A percentile compares a stretch with the other conserved stretches of the same genome.
Conservation (phyloP, 2,113 vertebrate genomes). For the Nyctereutes procyonoides region DNA sequence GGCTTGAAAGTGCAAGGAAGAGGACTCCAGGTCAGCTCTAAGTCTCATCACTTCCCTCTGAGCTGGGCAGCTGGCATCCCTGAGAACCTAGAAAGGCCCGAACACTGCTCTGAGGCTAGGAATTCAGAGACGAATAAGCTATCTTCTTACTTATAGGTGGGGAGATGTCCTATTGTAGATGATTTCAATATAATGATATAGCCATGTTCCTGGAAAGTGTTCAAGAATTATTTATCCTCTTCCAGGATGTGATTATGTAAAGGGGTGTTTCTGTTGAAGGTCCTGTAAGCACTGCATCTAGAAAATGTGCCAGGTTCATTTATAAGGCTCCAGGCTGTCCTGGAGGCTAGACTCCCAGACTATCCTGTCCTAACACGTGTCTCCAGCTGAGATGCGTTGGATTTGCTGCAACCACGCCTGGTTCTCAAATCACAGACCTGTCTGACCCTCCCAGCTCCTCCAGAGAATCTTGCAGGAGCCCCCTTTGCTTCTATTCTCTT, state of each 20-base stretch:
- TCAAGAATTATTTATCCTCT: not conserved
- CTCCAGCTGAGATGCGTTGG: not conserved
- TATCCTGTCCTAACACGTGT: rapidly evolving
- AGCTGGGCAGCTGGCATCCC: too few species aligned
- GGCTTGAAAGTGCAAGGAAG: not conserved
- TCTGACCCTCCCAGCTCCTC: not conserved
- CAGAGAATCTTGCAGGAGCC: not conserved
- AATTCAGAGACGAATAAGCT: not conserved
- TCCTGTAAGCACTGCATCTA: not conserved
- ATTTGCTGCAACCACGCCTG: rapidly evolving
- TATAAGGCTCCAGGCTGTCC: not conserved
- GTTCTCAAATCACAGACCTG: not conserved
- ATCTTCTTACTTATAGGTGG: not conserved
- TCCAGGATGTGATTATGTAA: not conserved
- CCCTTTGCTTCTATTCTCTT: not conserved
- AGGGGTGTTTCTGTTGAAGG: not conserved
- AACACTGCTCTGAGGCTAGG: too few species aligned
- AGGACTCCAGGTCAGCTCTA: not conserved
- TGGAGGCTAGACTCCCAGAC: too few species aligned
- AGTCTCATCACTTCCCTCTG: not conserved
- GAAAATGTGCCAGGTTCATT: not conserved
- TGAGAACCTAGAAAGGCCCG: too few species aligned
- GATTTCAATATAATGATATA: not conserved
- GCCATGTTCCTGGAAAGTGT: not conserved
- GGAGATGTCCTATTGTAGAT: not conserved